Conservation (phyloP, 2,113 vertebrate species). For the Nycticryphes semicollaris region DNA sequence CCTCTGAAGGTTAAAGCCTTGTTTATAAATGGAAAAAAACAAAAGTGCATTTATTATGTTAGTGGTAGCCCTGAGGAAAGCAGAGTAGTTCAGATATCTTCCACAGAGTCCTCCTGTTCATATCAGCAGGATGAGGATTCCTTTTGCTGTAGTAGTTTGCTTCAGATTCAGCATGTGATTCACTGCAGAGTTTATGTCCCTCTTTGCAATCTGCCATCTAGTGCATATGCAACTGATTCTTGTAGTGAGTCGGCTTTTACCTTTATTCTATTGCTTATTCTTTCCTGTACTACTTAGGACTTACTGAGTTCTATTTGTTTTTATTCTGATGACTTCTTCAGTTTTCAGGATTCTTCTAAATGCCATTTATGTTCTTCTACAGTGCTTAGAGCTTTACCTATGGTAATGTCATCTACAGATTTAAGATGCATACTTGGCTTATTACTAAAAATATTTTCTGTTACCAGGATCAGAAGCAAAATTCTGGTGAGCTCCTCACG, state of each 20-base stretch:
- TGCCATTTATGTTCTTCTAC: neutral
- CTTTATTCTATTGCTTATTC: neutral
- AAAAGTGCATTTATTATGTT: neutral
- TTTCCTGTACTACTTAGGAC: neutral
- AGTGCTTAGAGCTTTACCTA: neutral
- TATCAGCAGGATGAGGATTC: neutral
- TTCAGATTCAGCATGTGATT: neutral
- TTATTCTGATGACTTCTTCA: neutral
- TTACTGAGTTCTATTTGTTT: neutral
- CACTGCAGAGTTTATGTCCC: neutral
- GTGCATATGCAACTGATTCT: neutral
- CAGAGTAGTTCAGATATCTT: neutral
- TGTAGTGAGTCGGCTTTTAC: neutral
- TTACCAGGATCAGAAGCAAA: neutral
- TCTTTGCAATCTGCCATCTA: neutral
- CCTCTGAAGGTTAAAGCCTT: neutral
- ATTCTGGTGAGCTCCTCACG: neutral
- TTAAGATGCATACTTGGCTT: neutral
- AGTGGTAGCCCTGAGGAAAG: neutral
- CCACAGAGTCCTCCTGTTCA: neutral
- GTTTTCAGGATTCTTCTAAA: neutral
- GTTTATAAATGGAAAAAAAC: neutral
- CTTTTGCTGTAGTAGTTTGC: neutral
- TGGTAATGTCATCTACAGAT: neutral
- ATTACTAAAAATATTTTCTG: neutral